Evolutionary conservation across 2,888 invertebrate species (phyloP).

Genomic region (Dicyrtomina minuta): DNA sequence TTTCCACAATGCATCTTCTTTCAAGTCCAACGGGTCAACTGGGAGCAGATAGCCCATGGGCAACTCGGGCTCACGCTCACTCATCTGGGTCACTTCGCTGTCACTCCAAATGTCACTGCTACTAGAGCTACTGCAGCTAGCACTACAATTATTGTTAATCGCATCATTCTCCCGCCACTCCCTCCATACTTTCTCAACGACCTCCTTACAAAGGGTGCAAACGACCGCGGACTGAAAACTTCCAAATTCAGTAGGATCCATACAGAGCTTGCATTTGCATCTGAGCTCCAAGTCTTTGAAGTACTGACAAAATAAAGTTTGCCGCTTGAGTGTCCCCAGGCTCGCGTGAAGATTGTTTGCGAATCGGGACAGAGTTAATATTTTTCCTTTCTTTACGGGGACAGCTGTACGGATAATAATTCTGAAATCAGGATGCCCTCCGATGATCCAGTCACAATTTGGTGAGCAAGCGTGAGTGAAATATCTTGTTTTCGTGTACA

Average conservation of each 20-base stretch:
- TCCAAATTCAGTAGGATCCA: constrained; percentile 1
- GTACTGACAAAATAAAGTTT: background rate
- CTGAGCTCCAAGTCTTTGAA: background rate
- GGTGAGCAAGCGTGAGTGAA: constrained; percentile 4
- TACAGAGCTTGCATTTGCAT: background rate
- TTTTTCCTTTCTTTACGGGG: background rate
- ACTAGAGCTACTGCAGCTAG: constrained; percentile 1
- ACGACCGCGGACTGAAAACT: background rate
- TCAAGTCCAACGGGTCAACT: no score
- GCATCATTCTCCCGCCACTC: background rate
- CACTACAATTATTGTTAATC: no score
- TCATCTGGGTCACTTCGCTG: no score
- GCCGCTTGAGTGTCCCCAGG: background rate
- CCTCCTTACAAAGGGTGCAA: background rate
- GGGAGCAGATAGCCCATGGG: no score
- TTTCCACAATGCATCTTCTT: no score
- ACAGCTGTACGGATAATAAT: background rate
- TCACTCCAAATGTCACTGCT: no score
- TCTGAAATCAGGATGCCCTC: background rate
- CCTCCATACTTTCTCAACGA: background rate
- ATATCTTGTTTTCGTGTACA: background rate
- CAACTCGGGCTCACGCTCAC: no score
- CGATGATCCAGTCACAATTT: constrained; percentile 4
- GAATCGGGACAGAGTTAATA: background rate
- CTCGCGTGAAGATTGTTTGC: no score